Percentiles rank a stretch among this genome's conserved stretches.
Evolutionary conservation across 2,113 vertebrate species (phyloP).

Genomic region (Tinamus guttatus): DNA sequence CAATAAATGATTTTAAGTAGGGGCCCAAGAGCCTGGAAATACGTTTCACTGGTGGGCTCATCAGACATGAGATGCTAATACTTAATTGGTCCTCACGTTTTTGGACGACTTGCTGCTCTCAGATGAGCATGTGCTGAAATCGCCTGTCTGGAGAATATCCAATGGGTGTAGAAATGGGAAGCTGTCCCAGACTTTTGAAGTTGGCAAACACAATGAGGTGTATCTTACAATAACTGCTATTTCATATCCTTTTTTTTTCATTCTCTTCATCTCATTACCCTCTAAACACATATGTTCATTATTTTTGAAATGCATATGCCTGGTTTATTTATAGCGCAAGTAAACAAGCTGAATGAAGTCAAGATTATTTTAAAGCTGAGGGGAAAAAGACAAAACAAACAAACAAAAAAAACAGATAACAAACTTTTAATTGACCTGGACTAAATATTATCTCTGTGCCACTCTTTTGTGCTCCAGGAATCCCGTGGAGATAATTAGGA

Average conservation of each 20-base stretch:
- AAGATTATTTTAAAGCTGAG: conserved; percentile 33
- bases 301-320: conserved; percentile 61
- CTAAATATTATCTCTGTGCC: not conserved
- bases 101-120: conserved; percentile 40
- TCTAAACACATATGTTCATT: conserved; percentile 68
- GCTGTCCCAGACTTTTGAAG: conserved; percentile 52
- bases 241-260: conserved; percentile 49
- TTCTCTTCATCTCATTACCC: conserved; percentile 48
- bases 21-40: not conserved
- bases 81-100: conserved; percentile 9
- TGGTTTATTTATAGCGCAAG: conserved; percentile 63
- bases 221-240: conserved; percentile 37
- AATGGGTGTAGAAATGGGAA: conserved; percentile 53
- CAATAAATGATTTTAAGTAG: not conserved
- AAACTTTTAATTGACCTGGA: not conserved
- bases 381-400: too few relatives aligned
- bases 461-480: not conserved
- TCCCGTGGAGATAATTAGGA: not conserved
- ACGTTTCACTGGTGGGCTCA: not conserved
- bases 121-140: conserved; percentile 8
- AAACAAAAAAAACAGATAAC: not conserved
- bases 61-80: not conserved
- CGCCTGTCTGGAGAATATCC: conserved; percentile 55
- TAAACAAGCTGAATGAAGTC: conserved; percentile 50
- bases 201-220: conserved; percentile 48